These are phyloP conservation scores for Parotocinclus haroldoi DNA, from an alignment of 2,797 vertebrate genomes.

Conservation along the genomic window DNA sequence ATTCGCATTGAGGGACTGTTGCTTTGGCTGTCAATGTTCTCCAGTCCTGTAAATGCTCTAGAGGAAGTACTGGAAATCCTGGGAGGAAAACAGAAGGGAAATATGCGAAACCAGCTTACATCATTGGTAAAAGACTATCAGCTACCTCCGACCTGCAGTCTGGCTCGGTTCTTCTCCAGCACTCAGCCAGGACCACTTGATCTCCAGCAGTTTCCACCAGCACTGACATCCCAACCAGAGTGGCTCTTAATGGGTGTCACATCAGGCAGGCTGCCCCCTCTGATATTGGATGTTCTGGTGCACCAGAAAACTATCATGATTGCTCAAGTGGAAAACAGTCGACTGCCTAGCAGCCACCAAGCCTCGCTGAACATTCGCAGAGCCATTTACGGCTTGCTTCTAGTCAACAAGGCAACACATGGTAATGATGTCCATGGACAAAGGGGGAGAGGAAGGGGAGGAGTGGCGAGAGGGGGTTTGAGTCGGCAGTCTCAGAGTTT, in stretches of 20 bases:
- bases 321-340: conserved; percentile 87
- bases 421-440: conserved; percentile 2
- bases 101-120: conserved; percentile 66
- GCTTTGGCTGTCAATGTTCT: conserved; percentile 80
- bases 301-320: conserved; percentile 77
- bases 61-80: conserved; percentile 70
- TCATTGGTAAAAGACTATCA: conserved; percentile 78
- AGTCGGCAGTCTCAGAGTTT: conserved; percentile 42
- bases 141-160: conserved; percentile 64
- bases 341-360: conserved; percentile 74
- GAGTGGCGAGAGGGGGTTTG: conserved; percentile 39
- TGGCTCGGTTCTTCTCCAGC: conserved; percentile 76
- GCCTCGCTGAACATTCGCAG: conserved; percentile 76
- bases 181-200: conserved; percentile 39
- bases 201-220: conserved; percentile 9
- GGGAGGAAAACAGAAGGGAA: conserved; percentile 53
- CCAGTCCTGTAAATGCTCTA: conserved; percentile 68
- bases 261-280: conserved; percentile 70
- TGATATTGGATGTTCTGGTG: conserved; percentile 76
- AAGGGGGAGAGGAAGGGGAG: conserved; percentile 39
- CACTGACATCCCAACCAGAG: conserved; percentile 60
- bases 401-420: conserved; percentile 42
- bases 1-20: conserved; percentile 76
- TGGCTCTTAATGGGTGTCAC: conserved; percentile 71
- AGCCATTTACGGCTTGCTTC: conserved; percentile 81